Conservation (phyloP, 2,797 vertebrate species). For the Acanthurus lineatus region DNA sequence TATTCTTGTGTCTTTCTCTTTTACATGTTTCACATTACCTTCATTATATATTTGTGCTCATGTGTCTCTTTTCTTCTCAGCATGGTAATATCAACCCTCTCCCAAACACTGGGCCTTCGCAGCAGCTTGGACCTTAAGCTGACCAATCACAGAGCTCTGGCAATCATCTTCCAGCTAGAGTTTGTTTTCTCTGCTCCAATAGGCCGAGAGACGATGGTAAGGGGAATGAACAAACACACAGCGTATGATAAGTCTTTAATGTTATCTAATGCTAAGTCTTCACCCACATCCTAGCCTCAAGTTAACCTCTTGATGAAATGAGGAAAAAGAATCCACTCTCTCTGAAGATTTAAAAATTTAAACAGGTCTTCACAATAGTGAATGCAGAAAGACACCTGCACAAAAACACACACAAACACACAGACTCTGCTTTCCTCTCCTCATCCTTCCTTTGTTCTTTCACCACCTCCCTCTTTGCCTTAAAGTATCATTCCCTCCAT, state of each 20-base stretch:
- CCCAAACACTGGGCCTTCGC: slow-evolving; percentile 85
- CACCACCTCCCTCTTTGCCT: slow-evolving; percentile 29
- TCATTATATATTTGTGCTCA: slow-evolving; percentile 7
- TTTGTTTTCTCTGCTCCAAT: slow-evolving; percentile 87
- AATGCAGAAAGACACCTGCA: slow-evolving; percentile 8
- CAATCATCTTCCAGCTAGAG: slow-evolving; percentile 92
- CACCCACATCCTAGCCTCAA: slow-evolving; percentile 12
- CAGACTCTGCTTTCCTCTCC: neutral
- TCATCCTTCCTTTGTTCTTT: slow-evolving; percentile 36
- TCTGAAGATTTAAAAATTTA: slow-evolving; percentile 5
- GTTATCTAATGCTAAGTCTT: neutral
- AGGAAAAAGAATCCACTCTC: neutral
- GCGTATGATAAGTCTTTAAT: neutral
- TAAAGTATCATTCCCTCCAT: slow-evolving; percentile 38
- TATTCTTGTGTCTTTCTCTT: neutral
- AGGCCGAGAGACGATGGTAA: slow-evolving; percentile 86
- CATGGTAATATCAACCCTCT: slow-evolving; percentile 35
- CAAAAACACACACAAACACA: neutral
- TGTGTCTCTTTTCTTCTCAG: slow-evolving; percentile 64
- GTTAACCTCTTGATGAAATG: neutral
- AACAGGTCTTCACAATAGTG: slow-evolving; percentile 11
- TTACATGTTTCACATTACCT: slow-evolving; percentile 1
- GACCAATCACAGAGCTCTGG: slow-evolving; percentile 85
- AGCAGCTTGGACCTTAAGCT: slow-evolving; percentile 91
- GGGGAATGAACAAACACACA: slow-evolving; percentile 35